phyloP scores from a whole-genome alignment of 1,140 invertebrate species.

The Leucophenga varia region DNA sequence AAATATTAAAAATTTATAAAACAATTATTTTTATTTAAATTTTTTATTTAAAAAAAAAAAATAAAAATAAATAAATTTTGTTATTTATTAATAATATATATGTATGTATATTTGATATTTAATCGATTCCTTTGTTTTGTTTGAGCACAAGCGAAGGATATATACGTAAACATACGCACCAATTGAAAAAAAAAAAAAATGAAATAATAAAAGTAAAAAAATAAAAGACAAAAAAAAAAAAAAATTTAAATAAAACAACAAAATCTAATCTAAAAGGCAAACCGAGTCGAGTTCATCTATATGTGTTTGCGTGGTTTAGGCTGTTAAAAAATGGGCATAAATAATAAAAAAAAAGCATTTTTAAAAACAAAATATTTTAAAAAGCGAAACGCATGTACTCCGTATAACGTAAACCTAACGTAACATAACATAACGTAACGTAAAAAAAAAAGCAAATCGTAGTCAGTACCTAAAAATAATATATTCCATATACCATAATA shows the following conservation, averaged over 20 bases:
- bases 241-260: conserved; percentile 9
- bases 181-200: conserved; percentile 8
- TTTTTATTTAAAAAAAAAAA: conserved; percentile 15
- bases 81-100: too few relatives aligned
- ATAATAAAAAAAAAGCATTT: conserved; percentile 6
- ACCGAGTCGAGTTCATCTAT: conserved; percentile 56
- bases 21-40: not conserved
- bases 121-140: conserved; percentile 13
- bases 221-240: conserved; percentile 22
- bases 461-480: too few relatives aligned
- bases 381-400: not conserved
- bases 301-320: conserved; percentile 57
- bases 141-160: conserved; percentile 17
- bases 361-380: conserved; percentile 4
- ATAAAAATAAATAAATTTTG: conserved; percentile 12
- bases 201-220: conserved; percentile 8
- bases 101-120: conserved; percentile 11
- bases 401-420: too few relatives aligned
- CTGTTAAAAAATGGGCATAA: conserved; percentile 46
- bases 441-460: too few relatives aligned
- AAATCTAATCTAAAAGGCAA: conserved; percentile 22
- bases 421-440: too few relatives aligned
- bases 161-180: conserved; percentile 6
- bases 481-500: too few relatives aligned
- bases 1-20: too few relatives aligned